These are phyloP conservation scores for Sinhomidia bicolor DNA, from an alignment of 2,888 invertebrate genomes.

Conservation along the genomic window DNA sequence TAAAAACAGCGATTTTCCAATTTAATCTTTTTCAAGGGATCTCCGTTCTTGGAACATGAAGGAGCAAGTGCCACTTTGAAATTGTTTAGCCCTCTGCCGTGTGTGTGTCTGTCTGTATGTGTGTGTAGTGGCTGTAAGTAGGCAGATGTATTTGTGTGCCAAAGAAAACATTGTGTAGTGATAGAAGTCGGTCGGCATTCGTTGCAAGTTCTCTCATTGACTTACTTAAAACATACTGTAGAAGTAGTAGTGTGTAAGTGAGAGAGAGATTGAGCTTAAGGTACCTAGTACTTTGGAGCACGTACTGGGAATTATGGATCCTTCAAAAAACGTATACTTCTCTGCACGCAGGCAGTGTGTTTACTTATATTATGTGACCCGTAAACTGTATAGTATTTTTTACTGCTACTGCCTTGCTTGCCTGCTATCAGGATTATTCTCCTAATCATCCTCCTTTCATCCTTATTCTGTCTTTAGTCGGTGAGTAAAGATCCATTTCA, in stretches of 20 bases:
- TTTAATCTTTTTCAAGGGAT: conserved; percentile 62
- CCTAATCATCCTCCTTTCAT: not conserved
- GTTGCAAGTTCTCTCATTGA: not conserved
- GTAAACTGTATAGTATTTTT: not conserved
- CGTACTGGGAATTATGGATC: not conserved
- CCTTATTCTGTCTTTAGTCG: not conserved
- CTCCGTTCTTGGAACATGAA: conserved; percentile 4
- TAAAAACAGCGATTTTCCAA: conserved; percentile 60
- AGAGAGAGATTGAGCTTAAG: too few relatives aligned
- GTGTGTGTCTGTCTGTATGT: not conserved
- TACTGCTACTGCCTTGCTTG: too few relatives aligned
- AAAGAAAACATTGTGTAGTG: not conserved
- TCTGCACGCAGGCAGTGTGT: not conserved
- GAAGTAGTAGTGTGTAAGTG: not conserved
- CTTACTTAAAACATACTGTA: not conserved
- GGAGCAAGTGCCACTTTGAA: conserved; percentile 27
- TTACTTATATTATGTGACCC: not conserved
- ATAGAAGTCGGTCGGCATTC: not conserved
- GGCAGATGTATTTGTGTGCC: too few relatives aligned
- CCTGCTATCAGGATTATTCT: not conserved
- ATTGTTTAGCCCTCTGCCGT: not conserved
- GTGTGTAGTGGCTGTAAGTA: too few relatives aligned
- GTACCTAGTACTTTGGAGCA: not conserved
- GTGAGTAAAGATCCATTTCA: conserved; percentile 9
- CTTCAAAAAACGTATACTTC: not conserved